Conservation (phyloP, 2,113 vertebrate genomes). For the Nannobrachium achirus region DNA sequence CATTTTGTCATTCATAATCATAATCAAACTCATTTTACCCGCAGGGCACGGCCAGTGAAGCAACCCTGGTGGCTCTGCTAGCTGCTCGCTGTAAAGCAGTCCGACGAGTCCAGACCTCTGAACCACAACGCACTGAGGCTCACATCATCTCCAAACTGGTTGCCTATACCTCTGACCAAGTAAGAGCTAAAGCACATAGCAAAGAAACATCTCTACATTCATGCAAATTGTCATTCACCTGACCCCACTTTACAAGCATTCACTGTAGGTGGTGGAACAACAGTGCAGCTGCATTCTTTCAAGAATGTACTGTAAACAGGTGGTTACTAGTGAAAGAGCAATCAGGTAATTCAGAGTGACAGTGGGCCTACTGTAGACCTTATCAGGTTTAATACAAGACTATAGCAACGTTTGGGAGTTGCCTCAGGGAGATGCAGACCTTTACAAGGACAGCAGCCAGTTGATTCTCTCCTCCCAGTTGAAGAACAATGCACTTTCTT, state of each 20-base stretch:
- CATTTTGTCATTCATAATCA: too few relatives aligned
- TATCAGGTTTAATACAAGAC: conserved; percentile 67
- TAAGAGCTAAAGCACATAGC: conserved; percentile 55
- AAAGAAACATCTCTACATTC: background rate
- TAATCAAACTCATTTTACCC: background rate
- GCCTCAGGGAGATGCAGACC: conserved; percentile 78
- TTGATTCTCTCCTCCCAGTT: conserved; percentile 8
- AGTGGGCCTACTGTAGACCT: conserved; percentile 49
- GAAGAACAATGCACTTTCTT: background rate
- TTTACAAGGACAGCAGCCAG: conserved; percentile 65
- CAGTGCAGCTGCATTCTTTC: too few relatives aligned
- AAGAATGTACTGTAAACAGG: too few relatives aligned
- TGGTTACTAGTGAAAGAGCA: conserved; percentile 29
- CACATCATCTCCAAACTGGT: conserved; percentile 86
- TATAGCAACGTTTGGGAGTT: conserved; percentile 63
- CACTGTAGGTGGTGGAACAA: too few relatives aligned
- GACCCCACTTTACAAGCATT: too few relatives aligned
- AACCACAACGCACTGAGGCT: conserved; percentile 71
- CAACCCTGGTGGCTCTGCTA: conserved; percentile 88
- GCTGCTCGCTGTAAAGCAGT: conserved; percentile 87
- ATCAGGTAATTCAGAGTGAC: conserved; percentile 72
- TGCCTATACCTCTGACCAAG: conserved; percentile 94
- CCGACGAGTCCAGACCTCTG: conserved; percentile 63
- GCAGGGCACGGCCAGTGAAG: conserved; percentile 93
- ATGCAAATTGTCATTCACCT: too few relatives aligned